Evolutionary conservation across 2,113 vertebrate species (phyloP).

Genomic region (Falcunculus frontatus): DNA sequence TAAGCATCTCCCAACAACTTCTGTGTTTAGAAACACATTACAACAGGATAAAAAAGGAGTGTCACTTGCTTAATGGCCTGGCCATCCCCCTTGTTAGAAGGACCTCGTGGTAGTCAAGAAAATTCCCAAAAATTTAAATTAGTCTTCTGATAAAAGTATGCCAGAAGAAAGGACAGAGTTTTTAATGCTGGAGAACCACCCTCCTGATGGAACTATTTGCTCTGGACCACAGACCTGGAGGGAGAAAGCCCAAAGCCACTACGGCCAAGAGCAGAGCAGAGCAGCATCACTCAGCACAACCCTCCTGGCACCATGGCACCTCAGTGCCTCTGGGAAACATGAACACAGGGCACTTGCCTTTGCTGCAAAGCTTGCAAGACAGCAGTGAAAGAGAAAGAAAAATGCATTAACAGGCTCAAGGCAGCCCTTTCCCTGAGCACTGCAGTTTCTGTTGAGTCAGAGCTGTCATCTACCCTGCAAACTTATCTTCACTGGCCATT

Average conservation of each 20-base stretch:
- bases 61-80: rapidly evolving
- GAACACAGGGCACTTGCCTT: background rate
- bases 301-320: background rate
- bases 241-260: background rate
- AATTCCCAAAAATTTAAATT: background rate
- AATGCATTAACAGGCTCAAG: background rate
- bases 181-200: background rate
- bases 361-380: background rate
- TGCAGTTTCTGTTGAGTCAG: background rate
- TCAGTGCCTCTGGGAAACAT: background rate
- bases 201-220: background rate
- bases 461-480: background rate
- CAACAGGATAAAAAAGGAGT: background rate
- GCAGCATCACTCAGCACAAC: background rate
- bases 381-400: background rate
- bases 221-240: background rate
- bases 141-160: background rate
- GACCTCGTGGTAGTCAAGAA: background rate
- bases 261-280: background rate
- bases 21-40: background rate
- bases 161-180: background rate
- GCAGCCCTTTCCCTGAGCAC: background rate
- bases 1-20: background rate
- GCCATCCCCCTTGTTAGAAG: background rate
- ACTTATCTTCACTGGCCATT: slow-evolving; percentile 26